Conservation (phyloP, 2,888 invertebrate genomes). For the Pseudanteris insignis region DNA sequence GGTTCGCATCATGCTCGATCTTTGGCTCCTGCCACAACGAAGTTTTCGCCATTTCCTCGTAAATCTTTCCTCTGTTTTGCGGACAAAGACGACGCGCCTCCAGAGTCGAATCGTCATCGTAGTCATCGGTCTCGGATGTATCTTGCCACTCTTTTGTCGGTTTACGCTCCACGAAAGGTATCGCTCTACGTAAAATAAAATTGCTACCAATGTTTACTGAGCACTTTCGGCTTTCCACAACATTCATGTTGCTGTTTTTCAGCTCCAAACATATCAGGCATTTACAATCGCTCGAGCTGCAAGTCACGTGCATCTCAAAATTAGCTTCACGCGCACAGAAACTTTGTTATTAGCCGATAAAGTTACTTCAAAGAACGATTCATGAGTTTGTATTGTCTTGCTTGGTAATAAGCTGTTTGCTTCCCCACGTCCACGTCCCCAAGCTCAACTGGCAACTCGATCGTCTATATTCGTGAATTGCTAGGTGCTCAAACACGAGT, state of each 20-base stretch:
- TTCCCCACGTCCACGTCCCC: too few species aligned
- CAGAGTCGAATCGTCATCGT: slow-evolving; percentile 52
- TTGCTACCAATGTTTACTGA: slow-evolving; percentile 68
- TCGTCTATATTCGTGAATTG: too few species aligned
- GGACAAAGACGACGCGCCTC: slow-evolving; percentile 45
- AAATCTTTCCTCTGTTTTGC: slow-evolving; percentile 1
- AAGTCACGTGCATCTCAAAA: slow-evolving; percentile 48
- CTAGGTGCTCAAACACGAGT: too few species aligned
- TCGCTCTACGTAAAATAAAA: slow-evolving; percentile 64
- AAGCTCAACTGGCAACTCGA: too few species aligned
- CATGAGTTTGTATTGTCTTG: too few species aligned
- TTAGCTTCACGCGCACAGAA: too few species aligned
- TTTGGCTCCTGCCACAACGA: slow-evolving; percentile 40
- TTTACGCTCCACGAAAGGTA: slow-evolving; percentile 54
- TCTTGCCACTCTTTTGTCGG: slow-evolving; percentile 58
- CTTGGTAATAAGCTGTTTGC: too few species aligned
- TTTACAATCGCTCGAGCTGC: slow-evolving; percentile 71
- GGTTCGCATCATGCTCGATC: slow-evolving; percentile 64
- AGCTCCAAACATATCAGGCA: slow-evolving; percentile 81
- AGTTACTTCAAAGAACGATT: too few species aligned
- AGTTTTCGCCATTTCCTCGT: slow-evolving; percentile 7
- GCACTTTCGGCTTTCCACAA: slow-evolving; percentile 68
- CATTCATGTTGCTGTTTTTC: slow-evolving; percentile 64
- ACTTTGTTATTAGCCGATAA: too few species aligned
- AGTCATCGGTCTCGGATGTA: slow-evolving; percentile 48